Base-by-base conservation (phyloP, 2,888 invertebrate genomes). In the Tetrapedia diversipes region DNA sequence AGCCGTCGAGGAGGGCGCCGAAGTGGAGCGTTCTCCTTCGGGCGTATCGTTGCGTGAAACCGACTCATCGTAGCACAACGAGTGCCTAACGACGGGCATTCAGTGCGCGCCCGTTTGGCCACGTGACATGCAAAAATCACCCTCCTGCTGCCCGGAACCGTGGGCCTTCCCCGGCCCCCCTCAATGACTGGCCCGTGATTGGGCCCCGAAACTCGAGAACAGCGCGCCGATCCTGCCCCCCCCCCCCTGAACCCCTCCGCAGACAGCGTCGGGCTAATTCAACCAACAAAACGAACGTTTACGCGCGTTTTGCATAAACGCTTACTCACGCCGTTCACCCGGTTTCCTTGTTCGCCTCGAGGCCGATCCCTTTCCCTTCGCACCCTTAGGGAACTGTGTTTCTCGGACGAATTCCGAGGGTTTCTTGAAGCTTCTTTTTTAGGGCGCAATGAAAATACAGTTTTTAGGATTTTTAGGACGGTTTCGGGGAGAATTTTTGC, bases 81-180 rank as follows among this genome's bases (percentile, higher is more conserved):
- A 86, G 86, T 67, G 86, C 82, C 86, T 88, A 90, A 90, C 89
- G 89, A 90, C 86, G 82, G 79, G 86, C 82, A 89, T 90, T 89
- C 87, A 89, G 79, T 84, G 74, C 80, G 85, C 81, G 88, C 88
- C 89, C 89, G 90, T 90, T 91, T 90, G 90, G 86, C 87, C 90
- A 90, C 89, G 90, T 91, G 90, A 91, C 89, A 90, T 89, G 90
- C 90, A 90, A 90, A 90, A 91, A 87, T 90, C 86, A 88, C 89
- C 89, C 89, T 89, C 67, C 51, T 53, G 70, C 60, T 19, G 68
- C 32, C 56, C 56, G 29, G 70, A 69, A 77, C 74, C 59, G 66
- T 59, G 41, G 60, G 76, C 71, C 63, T 79, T 57, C 43, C 34
- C 61, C 69, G 79, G 84, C n/a, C n/a, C n/a, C n/a, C n/a, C n/a